Percentiles rank a stretch among this genome's conserved stretches.
phyloP scores from a whole-genome alignment of 2,888 invertebrate genomes.

The Eupithecia inturbata region DNA sequence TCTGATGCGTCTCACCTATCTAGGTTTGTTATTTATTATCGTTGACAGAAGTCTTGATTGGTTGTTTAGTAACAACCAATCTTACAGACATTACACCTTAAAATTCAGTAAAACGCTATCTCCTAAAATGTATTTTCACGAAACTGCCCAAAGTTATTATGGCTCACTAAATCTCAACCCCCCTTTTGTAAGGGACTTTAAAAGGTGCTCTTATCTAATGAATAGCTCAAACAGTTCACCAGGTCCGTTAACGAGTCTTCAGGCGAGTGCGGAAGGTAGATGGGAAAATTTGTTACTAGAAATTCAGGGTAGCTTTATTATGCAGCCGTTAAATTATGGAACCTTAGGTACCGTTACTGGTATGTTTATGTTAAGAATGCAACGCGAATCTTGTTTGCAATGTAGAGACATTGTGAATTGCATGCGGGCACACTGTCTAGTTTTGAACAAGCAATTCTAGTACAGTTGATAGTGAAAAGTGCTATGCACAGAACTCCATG shows the following conservation, averaged over 20 bases:
- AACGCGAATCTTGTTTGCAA: background rate
- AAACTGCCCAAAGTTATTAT: slow-evolving; percentile 11
- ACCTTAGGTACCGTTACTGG: background rate
- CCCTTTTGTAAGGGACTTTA: slow-evolving; percentile 39
- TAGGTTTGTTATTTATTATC: too few species aligned
- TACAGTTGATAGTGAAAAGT: background rate
- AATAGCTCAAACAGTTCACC: slow-evolving; percentile 47
- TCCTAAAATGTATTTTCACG: background rate
- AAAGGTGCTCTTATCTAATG: slow-evolving; percentile 42
- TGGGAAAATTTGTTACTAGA: slow-evolving; percentile 31
- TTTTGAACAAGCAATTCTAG: background rate
- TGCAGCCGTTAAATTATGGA: background rate
- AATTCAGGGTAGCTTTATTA: background rate
- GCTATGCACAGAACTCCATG: background rate
- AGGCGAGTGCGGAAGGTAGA: slow-evolving; percentile 37
- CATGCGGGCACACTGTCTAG: background rate
- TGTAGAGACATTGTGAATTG: background rate
- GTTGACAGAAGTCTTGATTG: too few species aligned
- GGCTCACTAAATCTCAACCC: slow-evolving; percentile 41
- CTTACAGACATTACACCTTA: background rate
- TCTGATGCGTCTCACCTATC: background rate
- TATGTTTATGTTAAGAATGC: background rate
- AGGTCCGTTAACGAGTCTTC: slow-evolving; percentile 45
- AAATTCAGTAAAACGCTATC: slow-evolving; percentile 4
- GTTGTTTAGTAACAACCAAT: too few species aligned